Evolutionary conservation across 2,797 vertebrate species (phyloP), one percentile per base, ranked within the genome.

Genomic region (Muscicapa comitata): DNA sequence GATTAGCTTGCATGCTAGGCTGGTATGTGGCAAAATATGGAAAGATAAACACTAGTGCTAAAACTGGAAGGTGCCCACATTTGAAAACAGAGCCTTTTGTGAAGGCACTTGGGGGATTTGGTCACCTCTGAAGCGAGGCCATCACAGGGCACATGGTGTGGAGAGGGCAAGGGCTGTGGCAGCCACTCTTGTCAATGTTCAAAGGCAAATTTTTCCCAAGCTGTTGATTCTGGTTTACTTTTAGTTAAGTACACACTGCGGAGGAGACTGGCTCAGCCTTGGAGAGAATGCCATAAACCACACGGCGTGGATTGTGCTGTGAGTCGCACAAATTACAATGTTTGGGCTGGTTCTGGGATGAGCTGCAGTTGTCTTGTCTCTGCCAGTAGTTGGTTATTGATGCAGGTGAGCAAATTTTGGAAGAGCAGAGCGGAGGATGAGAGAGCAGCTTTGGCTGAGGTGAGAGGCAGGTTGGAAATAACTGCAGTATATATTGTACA

Each of bases 251-350:
- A 95, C 58, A 88, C 28, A 5, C 33, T 59, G 18, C 0, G 1
- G 75, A 53, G 77, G 48, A 80, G 84, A 48, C 80, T 26, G 26
- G 23, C 80, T 62, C 62, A 55, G 68, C 68, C 57, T 61, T 42
- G 51, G 26, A 73, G 66, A 84, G 65, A 55, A 12, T 5, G 12
- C 89, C 17, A 6, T 61, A 88, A 95, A 93, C 97, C 97, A 88
- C 96, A 93, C 19, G 3, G 23, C 1, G 1, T 61, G 53, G 48
- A 11, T 2, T 43, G 14, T 86, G 86, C 51, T 79, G 55, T 25
- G 17, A 61, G 25, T 58, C 0, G 3, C 90, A 75, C 51, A 93
- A 97, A 96, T 97, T 86, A 86, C 0, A 23, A 86, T 59, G 59
- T 65, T 28, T 26, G 51, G 73, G 37, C 76, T 71, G 91, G 61